Base-by-base conservation (phyloP, 2,797 vertebrate species). In the Ispidina picta region DNA sequence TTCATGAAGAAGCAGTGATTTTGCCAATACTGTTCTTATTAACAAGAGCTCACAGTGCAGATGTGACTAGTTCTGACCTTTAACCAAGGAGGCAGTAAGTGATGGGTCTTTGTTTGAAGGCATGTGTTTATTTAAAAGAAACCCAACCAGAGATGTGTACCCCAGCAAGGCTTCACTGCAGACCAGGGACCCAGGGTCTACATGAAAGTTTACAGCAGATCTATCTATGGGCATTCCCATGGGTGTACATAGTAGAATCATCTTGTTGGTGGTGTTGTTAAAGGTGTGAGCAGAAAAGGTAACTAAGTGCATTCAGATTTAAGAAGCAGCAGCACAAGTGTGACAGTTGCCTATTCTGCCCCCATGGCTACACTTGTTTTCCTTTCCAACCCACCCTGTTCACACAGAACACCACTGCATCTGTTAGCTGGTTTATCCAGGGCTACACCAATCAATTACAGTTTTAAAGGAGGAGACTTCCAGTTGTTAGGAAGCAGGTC, bases 271-370 rank as follows among this genome's bases (percentile, higher is more conserved):
- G 82, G 95, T 96, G 92, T 96, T 84, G 11, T 72, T 49, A 46
- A 60, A 56, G 69, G 74, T 89, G 39, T 96, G 93, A 86, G 89
- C 39, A 56, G 91, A 52, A 16, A 31, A 95, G 92, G 48, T 88
- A 97, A 98, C 98, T 98, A 98, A 97, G 97, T 97, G 95, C 98
- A 97, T 98, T 98, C 90, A 95, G 96, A 98, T 97, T 98, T 98
- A 98, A 98, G 94, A 97, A 98, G 98, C 97, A 98, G 98, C 97
- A 98, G 97, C 97, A 98, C 97, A 95, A 98, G 97, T 92, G 55
- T 98, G 98, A 98, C 98, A 98, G 98, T 97, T 92, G 92, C 89
- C 96, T 97, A 83, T 98, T 97, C 97, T 97, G 93, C 44, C 87
- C 93, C 80, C 14, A 39, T 96, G 97, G 95, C 97, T 91, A 28